phyloP scores from a whole-genome alignment of 2,113 vertebrate species.

The Oreotragus oreotragus region DNA sequence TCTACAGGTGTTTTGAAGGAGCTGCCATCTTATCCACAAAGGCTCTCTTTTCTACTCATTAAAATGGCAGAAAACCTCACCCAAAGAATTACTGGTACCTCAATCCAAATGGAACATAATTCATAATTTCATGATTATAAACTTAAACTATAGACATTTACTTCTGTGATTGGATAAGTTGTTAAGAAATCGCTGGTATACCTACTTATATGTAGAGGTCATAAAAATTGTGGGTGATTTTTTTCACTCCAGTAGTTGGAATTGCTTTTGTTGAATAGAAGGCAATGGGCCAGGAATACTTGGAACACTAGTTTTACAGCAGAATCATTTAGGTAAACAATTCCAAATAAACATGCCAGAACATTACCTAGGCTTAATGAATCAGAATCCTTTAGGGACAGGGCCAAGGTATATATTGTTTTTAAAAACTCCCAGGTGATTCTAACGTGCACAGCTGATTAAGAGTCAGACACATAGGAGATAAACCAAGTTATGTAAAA shows the following conservation, averaged over 20 bases:
- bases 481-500: neutral
- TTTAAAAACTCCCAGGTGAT: neutral
- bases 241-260: neutral
- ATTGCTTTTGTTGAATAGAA: neutral
- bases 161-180: neutral
- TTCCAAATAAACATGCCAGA: constrained; percentile 13
- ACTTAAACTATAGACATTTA: neutral
- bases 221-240: neutral
- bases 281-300: neutral
- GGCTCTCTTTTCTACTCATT: neutral
- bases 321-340: neutral
- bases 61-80: neutral
- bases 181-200: neutral
- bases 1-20: neutral
- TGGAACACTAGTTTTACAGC: neutral
- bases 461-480: neutral
- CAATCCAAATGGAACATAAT: neutral
- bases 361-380: neutral
- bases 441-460: neutral
- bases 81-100: neutral
- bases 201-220: neutral
- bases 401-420: neutral
- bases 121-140: neutral
- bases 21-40: neutral
- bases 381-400: neutral